Evolutionary conservation across 1,140 invertebrate species (phyloP).

Genomic region (Solenopsis fugax): DNA sequence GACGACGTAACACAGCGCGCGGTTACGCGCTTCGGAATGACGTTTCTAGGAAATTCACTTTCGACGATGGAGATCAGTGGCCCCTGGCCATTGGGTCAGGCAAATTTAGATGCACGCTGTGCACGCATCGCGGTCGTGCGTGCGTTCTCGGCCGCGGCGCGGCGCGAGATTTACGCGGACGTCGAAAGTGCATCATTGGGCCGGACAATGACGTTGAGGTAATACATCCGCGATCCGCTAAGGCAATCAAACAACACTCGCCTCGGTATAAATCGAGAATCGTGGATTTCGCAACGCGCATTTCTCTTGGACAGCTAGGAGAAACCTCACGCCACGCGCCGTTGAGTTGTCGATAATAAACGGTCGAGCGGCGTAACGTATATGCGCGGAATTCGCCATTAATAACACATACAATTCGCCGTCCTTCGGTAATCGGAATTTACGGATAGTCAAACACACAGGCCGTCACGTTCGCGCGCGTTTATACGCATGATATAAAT

Average conservation of each 20-base stretch:
- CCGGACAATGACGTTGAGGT: constrained; percentile 46
- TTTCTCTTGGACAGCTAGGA: constrained; percentile 9
- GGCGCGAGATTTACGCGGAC: constrained; percentile 44
- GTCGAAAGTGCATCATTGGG: constrained; percentile 31
- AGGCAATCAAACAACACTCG: constrained; percentile 53
- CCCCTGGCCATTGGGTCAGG: constrained; percentile 70
- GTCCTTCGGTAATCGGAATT: constrained; percentile 17
- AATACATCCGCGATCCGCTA: not conserved
- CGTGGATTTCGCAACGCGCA: not conserved
- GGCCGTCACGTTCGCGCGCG: not conserved
- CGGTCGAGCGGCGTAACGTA: not conserved
- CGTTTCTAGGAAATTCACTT: constrained; percentile 74
- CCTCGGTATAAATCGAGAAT: constrained; percentile 15
- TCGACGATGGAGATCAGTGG: constrained; percentile 71
- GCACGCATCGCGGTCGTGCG: not conserved
- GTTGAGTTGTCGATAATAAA: constrained; percentile 44
- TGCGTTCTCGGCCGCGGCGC: constrained; percentile 58
- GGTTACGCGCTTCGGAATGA: constrained; percentile 54
- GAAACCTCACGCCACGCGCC: not conserved
- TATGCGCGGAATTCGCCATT: constrained; percentile 33
- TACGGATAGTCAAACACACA: not conserved
- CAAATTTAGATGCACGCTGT: constrained; percentile 71
- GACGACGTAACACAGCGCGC: constrained; percentile 31
- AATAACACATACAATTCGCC: constrained; percentile 32
- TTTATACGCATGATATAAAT: not conserved